Evolutionary conservation across 2,797 vertebrate species (phyloP).

Genomic region (Rhadinocentrus ornatus): DNA sequence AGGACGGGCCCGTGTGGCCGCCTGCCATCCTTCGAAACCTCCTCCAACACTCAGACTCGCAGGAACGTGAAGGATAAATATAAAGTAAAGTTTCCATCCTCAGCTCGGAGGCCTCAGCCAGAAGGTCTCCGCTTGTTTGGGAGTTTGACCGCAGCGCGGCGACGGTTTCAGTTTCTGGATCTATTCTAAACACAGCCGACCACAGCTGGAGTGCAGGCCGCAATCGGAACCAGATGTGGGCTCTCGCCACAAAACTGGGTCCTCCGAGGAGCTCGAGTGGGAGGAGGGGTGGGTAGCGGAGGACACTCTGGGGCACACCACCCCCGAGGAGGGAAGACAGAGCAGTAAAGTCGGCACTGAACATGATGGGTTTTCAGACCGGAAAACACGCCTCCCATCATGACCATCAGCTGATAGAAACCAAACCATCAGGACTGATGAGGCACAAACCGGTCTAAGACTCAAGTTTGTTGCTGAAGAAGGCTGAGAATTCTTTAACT

Average conservation of each 20-base stretch:
- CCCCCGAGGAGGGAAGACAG: background rate
- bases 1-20: constrained; percentile 48
- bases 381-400: background rate
- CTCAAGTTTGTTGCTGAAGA: too few relatives aligned
- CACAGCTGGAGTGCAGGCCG: constrained; percentile 81
- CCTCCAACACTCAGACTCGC: constrained; percentile 11
- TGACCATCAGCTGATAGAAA: background rate
- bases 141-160: constrained; percentile 80
- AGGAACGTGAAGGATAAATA: constrained; percentile 63
- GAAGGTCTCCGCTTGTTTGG: constrained; percentile 75
- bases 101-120: constrained; percentile 62
- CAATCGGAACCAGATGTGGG: constrained; percentile 87
- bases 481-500: too few relatives aligned
- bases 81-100: constrained; percentile 73
- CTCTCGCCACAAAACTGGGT: constrained; percentile 58
- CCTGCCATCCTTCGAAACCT: constrained; percentile 30
- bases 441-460: too few relatives aligned
- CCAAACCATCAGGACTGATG: too few relatives aligned
- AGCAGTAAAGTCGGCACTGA: background rate
- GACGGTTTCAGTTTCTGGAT: constrained; percentile 66
- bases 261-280: constrained; percentile 36
- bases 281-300: constrained; percentile 12
- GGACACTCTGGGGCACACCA: constrained; percentile 3
- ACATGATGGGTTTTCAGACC: too few relatives aligned
- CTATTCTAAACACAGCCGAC: constrained; percentile 84